Evolutionary conservation across 2,888 invertebrate genomes (phyloP).

Genomic region (Agonopterix alstromeriana): DNA sequence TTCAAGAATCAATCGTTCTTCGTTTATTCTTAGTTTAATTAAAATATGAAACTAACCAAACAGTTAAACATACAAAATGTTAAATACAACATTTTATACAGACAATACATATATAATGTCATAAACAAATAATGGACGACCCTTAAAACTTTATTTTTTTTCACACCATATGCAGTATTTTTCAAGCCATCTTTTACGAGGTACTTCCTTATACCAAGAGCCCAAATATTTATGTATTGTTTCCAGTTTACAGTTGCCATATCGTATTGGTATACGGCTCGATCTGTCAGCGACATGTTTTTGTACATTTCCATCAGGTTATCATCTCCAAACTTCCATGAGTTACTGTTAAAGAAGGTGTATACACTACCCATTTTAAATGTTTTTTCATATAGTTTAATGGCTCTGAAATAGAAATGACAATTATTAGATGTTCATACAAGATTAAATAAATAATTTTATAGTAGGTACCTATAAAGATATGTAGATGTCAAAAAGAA

Average conservation of each 20-base stretch:
- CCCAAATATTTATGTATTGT: neutral
- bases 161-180: neutral
- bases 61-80: too few relatives aligned
- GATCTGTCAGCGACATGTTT: neutral
- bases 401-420: neutral
- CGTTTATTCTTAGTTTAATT: too few relatives aligned
- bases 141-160: too few relatives aligned
- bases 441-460: too few relatives aligned
- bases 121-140: neutral
- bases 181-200: neutral
- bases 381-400: neutral
- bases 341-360: neutral
- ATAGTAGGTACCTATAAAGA: too few relatives aligned
- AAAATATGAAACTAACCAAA: too few relatives aligned
- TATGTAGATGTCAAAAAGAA: too few relatives aligned
- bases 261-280: neutral
- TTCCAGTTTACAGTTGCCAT: neutral
- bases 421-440: too few relatives aligned
- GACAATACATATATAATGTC: neutral
- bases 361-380: neutral
- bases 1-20: too few relatives aligned
- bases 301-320: neutral
- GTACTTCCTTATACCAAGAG: neutral
- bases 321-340: neutral
- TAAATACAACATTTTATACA: neutral